Conservation (phyloP, 2,888 invertebrate genomes). For the Ochropacha duplaris region DNA sequence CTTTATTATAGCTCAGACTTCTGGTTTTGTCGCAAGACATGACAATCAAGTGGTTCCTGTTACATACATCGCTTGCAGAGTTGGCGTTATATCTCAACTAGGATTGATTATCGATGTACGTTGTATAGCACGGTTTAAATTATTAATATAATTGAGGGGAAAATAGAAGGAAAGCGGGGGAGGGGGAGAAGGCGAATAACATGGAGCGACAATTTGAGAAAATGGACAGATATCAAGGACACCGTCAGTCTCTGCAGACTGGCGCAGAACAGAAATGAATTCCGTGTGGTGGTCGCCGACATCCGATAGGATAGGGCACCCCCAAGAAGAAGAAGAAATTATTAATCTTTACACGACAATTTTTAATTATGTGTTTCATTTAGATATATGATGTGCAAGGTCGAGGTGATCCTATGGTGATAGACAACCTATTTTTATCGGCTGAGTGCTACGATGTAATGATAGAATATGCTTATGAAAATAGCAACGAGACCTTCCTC, state of each 20-base stretch:
- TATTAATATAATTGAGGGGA: no score
- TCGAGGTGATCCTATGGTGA: slow-evolving; percentile 68
- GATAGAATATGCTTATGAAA: slow-evolving; percentile 78
- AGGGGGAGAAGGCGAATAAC: no score
- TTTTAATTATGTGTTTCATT: slow-evolving; percentile 16
- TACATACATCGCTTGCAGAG: slow-evolving; percentile 73
- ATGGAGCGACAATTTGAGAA: no score
- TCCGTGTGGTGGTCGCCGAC: no score
- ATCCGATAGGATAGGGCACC: no score
- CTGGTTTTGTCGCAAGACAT: slow-evolving; percentile 67
- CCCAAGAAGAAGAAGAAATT: no score
- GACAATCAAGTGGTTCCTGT: slow-evolving; percentile 75
- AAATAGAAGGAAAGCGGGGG: no score
- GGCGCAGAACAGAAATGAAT: no score
- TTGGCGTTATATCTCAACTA: slow-evolving; percentile 64
- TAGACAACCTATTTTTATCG: slow-evolving; percentile 65
- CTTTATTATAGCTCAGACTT: slow-evolving; percentile 69
- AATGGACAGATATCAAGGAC: no score
- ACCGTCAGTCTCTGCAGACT: no score
- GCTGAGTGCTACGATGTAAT: slow-evolving; percentile 85
- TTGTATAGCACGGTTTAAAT: slow-evolving; percentile 13
- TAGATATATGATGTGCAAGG: slow-evolving; percentile 74
- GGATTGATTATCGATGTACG: slow-evolving; percentile 71
- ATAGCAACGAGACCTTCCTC: slow-evolving; percentile 66
- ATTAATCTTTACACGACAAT: not conserved